Evolutionary conservation across 2,113 vertebrate genomes (phyloP), one percentile per base, ranked within the genome.

Genomic region (Ranitomeya imitator): DNA sequence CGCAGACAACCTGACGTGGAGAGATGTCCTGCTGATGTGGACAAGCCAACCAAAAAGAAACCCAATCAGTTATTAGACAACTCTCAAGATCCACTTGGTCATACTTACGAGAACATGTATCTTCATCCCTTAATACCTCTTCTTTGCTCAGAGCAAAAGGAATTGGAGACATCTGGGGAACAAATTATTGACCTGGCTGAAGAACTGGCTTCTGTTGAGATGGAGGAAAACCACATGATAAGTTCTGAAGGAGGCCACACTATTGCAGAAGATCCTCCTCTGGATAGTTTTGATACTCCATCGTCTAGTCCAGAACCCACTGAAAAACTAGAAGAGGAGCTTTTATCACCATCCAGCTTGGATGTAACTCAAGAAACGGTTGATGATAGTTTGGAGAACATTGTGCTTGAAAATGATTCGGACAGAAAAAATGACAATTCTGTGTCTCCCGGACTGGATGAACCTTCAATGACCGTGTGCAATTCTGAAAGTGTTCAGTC

Each of bases 51-150:
- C 90, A 94, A 91, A 9, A 91, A 93, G 90, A 94, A 96, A 83
- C 82, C 91, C 2, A 87, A 79, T 78, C 71, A 83, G 54, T 12
- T 45, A 37, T 52, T 89, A 52, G 89, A 90, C 60, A 90, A 55
- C 86, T 91, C 93, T 86, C 88, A 71, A 51, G 92, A 93, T 92
- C 93, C 93, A 83, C 93, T 91, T 94, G 96, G 94, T 93, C 94
- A 91, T 89, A 85, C 92, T 91, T 91, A 86, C 87, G 90, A 91
- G 67, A 79, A 67, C 90, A 90, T 90, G 89, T 93, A 89, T 92
- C 93, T 93, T 91, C 94, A 92, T 90, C 91, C 94, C 88, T 91
- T 93, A 11, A 93, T 94, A 86, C 89, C 92, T 88, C 92, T 89
- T 60, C 73, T 91, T 21, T 87, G 88, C 88, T 92, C 91, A 0